phyloP scores from a whole-genome alignment of 2,113 vertebrate species.

The Prionailurus bengalensis region DNA sequence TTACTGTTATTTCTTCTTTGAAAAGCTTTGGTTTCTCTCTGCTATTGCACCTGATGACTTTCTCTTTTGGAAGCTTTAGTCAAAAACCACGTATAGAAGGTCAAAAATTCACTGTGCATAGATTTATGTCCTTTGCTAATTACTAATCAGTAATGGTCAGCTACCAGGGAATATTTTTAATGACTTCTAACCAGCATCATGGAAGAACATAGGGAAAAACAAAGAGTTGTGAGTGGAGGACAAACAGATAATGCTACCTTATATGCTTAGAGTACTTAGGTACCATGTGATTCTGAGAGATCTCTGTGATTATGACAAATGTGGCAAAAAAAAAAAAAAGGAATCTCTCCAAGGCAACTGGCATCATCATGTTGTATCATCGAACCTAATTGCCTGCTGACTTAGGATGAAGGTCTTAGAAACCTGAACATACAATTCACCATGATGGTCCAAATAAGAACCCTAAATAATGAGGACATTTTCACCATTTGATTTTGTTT shows the following conservation, averaged over 20 bases:
- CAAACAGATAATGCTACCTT: neutral
- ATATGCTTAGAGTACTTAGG: neutral
- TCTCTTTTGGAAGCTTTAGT: conserved; percentile 2
- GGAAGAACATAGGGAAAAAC: neutral
- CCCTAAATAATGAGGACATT: neutral
- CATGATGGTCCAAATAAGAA: neutral
- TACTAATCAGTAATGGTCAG: conserved; percentile 7
- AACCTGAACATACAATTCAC: neutral
- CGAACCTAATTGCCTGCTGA: neutral
- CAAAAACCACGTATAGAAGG: neutral
- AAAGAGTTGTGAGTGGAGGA: neutral
- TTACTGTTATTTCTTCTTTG: neutral
- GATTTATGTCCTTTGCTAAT: neutral
- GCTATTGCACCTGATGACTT: neutral
- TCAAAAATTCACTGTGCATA: neutral
- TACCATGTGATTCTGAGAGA: neutral
- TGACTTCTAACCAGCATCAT: neutral
- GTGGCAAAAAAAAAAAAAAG: neutral
- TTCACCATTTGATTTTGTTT: neutral
- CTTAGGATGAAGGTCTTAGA: neutral
- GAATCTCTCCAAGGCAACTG: neutral
- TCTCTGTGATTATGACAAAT: neutral
- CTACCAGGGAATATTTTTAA: conserved; percentile 9
- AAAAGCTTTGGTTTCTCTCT: conserved; percentile 37
- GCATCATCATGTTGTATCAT: neutral